Evolutionary conservation across 2,113 vertebrate genomes (phyloP).

Genomic region (Crotalus helleri): DNA sequence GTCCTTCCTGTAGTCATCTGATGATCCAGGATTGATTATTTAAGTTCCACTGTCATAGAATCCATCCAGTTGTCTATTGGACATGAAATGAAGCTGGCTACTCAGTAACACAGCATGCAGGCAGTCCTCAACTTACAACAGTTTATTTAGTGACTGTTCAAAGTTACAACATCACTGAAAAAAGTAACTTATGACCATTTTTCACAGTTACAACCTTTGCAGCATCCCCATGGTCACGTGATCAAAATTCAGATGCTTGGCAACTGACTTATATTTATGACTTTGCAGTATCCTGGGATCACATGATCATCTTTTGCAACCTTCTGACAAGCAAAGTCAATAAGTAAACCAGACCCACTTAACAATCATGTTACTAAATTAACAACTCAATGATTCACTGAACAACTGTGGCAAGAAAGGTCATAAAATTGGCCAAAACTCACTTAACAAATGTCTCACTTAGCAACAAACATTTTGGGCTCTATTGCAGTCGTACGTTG

Average conservation of each 20-base stretch:
- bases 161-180: no score
- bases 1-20: neutral
- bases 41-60: neutral
- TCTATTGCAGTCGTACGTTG: neutral
- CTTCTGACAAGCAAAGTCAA: neutral
- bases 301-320: neutral
- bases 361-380: neutral
- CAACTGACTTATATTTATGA: neutral
- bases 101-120: neutral
- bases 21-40: neutral
- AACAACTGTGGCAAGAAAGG: neutral
- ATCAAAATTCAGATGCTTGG: neutral
- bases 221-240: neutral
- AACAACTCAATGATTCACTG: neutral
- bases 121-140: no score
- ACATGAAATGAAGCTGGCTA: neutral
- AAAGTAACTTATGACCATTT: no score
- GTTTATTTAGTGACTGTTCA: no score
- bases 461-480: neutral
- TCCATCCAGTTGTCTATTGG: neutral
- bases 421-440: neutral
- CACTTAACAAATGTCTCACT: neutral
- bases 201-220: neutral
- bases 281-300: neutral
- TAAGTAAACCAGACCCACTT: neutral